Evolutionary conservation across 2,113 vertebrate genomes (phyloP).

Genomic region (Rhadina sibilatrix): DNA sequence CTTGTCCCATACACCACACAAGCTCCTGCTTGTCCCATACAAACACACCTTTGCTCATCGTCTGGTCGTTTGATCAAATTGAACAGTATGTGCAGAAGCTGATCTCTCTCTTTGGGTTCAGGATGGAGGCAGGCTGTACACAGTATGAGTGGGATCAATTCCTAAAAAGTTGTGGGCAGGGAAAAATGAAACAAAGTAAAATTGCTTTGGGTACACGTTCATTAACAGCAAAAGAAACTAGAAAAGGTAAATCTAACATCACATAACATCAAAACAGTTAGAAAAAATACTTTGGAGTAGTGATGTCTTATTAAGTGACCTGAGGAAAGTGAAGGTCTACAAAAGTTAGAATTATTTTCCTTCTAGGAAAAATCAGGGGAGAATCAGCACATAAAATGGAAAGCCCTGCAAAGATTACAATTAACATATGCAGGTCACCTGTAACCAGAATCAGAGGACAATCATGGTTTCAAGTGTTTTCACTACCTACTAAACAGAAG

Average conservation of each 20-base stretch:
- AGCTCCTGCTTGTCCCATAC: neutral
- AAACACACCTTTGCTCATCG: constrained; percentile 91
- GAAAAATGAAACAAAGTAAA: constrained; percentile 65
- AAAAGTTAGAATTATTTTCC: neutral
- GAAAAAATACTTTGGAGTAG: neutral
- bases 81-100: constrained; percentile 98
- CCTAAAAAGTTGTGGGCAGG: constrained; percentile 72
- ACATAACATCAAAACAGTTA: neutral
- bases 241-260: neutral
- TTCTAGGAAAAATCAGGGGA: neutral
- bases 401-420: neutral
- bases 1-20: neutral
- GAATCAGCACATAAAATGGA: neutral
- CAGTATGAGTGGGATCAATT: constrained; percentile 94
- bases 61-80: constrained; percentile 99
- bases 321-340: neutral
- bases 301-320: neutral
- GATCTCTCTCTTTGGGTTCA: constrained; percentile 96
- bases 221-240: neutral
- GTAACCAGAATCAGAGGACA: neutral
- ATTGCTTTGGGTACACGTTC: constrained; percentile 2
- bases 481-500: neutral
- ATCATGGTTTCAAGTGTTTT: neutral
- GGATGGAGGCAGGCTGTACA: constrained; percentile 97
- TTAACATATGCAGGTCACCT: neutral